A percentile compares a stretch with the other conserved stretches of the same genome.
phyloP scores from a whole-genome alignment of 2,797 vertebrate genomes.

The Karalla daura region DNA sequence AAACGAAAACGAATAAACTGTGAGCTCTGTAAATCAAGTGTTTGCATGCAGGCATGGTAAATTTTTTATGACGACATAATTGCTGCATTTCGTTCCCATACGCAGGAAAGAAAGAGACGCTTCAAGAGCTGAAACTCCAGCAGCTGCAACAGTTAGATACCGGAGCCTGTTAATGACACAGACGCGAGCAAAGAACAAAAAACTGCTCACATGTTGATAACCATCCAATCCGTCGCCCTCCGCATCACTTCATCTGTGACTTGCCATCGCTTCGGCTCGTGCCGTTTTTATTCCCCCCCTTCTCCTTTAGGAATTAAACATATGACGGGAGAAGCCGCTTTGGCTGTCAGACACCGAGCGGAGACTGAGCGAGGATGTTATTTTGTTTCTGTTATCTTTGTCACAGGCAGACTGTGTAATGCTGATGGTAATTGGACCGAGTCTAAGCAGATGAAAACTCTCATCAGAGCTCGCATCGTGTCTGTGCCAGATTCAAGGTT shows the following conservation, averaged over 20 bases:
- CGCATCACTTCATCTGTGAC: slow-evolving; percentile 15
- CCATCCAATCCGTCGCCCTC: slow-evolving; percentile 30
- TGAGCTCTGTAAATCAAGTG: slow-evolving; percentile 5
- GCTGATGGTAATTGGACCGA: slow-evolving; percentile 71
- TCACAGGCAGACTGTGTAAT: slow-evolving; percentile 69
- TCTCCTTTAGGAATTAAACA: slow-evolving; percentile 49
- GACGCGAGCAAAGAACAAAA: slow-evolving; percentile 27
- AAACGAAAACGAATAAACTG: slow-evolving; percentile 13
- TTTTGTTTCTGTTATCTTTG: slow-evolving; percentile 68
- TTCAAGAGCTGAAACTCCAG: slow-evolving; percentile 23
- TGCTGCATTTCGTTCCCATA: neutral
- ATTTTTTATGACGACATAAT: slow-evolving; percentile 1
- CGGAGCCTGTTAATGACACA: slow-evolving; percentile 31
- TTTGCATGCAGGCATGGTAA: neutral
- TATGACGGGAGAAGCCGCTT: slow-evolving; percentile 46
- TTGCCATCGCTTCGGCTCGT: slow-evolving; percentile 31
- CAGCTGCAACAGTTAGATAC: slow-evolving; percentile 15
- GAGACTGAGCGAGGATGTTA: slow-evolving; percentile 57
- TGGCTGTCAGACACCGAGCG: slow-evolving; percentile 53
- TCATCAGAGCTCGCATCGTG: slow-evolving; percentile 53
- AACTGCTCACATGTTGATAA: slow-evolving; percentile 56
- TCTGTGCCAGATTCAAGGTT: slow-evolving; percentile 69
- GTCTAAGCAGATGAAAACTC: slow-evolving; percentile 74
- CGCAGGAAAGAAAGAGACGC: neutral
- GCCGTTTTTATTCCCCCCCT: neutral